Base-by-base conservation (phyloP, 1,140 invertebrate species). In the Oryctes rhinoceros region DNA sequence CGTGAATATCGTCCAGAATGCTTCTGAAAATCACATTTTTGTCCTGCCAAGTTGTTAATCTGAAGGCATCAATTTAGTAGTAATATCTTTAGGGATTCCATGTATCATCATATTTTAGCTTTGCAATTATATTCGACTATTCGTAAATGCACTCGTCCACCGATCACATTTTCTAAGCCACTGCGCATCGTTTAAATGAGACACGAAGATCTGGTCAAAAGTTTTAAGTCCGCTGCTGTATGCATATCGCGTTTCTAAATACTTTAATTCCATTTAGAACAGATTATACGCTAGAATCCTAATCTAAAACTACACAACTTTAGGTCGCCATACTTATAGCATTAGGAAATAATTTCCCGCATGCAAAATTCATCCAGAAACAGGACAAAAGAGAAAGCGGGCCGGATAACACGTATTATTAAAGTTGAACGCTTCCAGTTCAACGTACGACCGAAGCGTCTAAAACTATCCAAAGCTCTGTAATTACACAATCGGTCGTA, bases 401-500 rank as follows among this genome's bases (percentile, higher is more conserved):
- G 13, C 6, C 35, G 65, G 18, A 71, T 71, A 71, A 71, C 65
- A 71, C 65, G 65, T 71, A 71, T 71, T 71, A 71, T 71, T 71
- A 71, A 71, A 71, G 65, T 71, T 71, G 65, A 71, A 71, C 65
- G 65, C 65, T 71, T 71, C 65, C 35, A 71, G 65, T 71, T 71
- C 35, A 71, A 71, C 65, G 65, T 71, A 30, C 65, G 65, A 9
- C 65, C 65, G 65, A 71, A 71, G 75, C 75, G 47, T 76, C 75
- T 49, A 37, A 76, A 76, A 76, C 75, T 76, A 76, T 76, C 75
- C 47, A 49, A 48, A 76, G 75, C 75, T 39, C 47, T 49, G 75
- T 76, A 76, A 76, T 76, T 76, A 76, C 75, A 76, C 65, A 71
- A 76, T 76, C 75, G 75, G 75, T 47, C 75, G 75, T 37, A 76